Conservation (phyloP, 1,140 invertebrate genomes). For the Cydia fagiglandana region DNA sequence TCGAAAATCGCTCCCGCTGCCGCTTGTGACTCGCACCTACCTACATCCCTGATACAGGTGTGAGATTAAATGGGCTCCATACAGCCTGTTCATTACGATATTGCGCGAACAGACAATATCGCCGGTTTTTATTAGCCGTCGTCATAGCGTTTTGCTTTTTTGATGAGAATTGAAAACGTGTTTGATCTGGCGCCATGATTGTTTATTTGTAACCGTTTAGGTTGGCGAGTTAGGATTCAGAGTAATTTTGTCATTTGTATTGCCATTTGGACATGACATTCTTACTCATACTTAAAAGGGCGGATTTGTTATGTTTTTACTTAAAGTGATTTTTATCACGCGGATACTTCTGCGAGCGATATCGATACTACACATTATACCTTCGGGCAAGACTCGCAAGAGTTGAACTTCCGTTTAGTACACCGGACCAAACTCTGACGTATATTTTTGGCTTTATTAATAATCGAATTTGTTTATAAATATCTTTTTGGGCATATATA, state of each 20-base stretch:
- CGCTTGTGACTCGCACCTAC: constrained; percentile 34
- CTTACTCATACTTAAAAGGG: neutral
- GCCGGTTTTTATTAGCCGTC: constrained; percentile 22
- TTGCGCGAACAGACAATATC: constrained; percentile 27
- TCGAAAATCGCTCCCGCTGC: constrained; percentile 26
- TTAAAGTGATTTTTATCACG: no score
- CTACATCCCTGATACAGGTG: constrained; percentile 39
- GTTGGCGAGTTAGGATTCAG: neutral
- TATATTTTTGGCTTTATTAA: no score
- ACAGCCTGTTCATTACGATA: constrained; percentile 63
- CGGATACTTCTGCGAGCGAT: no score
- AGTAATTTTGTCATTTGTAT: neutral
- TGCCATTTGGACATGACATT: neutral
- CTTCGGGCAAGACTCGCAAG: no score
- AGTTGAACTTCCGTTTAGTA: no score
- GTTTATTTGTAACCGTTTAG: constrained; percentile 18
- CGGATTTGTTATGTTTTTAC: no score
- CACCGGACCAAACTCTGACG: no score
- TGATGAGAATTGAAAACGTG: constrained; percentile 32
- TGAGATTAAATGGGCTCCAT: constrained; percentile 67
- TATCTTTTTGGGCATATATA: no score
- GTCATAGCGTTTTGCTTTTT: constrained; percentile 29
- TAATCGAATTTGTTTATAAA: no score
- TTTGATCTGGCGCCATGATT: constrained; percentile 14
- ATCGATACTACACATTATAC: no score